Percentiles rank a stretch among this genome's conserved stretches.
phyloP scores from a whole-genome alignment of 2,888 invertebrate genomes.

The Sympetrum striolatum region DNA sequence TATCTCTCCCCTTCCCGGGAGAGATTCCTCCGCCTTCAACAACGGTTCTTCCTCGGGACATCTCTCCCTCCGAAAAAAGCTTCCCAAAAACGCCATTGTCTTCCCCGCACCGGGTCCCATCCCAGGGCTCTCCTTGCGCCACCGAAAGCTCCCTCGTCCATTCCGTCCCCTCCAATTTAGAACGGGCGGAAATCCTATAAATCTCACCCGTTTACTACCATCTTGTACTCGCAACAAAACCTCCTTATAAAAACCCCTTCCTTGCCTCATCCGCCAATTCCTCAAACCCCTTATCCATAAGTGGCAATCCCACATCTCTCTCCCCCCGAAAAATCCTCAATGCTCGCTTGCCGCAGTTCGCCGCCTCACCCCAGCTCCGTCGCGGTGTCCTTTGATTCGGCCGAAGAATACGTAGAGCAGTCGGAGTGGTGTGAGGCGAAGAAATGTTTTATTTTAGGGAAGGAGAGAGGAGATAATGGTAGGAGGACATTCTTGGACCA shows the following conservation, averaged over 20 bases:
- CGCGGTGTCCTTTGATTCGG: conserved; percentile 29
- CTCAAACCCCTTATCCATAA: not conserved
- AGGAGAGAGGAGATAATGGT: not conserved
- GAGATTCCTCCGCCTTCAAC: not conserved
- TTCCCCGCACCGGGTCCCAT: not conserved
- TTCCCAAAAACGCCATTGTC: conserved; percentile 19
- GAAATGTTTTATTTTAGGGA: not conserved
- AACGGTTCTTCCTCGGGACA: conserved; percentile 2
- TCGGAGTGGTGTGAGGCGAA: not conserved
- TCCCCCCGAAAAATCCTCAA: not conserved
- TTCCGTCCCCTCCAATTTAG: conserved; percentile 29
- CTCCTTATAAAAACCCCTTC: not conserved
- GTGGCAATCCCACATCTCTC: not conserved
- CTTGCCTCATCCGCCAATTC: not conserved
- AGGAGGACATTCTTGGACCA: not conserved
- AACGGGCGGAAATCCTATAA: conserved; percentile 29
- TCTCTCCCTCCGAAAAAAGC: not conserved
- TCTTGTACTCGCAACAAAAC: not conserved
- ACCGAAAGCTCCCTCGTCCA: not conserved
- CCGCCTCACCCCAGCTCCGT: not conserved
- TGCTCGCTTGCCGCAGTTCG: not conserved
- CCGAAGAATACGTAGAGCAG: not conserved
- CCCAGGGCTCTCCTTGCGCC: not conserved
- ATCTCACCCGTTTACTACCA: conserved; percentile 1
- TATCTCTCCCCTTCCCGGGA: not conserved